Evolutionary conservation across 2,113 vertebrate species (phyloP).

Genomic region (pig (Sus scrofa)): DNA sequence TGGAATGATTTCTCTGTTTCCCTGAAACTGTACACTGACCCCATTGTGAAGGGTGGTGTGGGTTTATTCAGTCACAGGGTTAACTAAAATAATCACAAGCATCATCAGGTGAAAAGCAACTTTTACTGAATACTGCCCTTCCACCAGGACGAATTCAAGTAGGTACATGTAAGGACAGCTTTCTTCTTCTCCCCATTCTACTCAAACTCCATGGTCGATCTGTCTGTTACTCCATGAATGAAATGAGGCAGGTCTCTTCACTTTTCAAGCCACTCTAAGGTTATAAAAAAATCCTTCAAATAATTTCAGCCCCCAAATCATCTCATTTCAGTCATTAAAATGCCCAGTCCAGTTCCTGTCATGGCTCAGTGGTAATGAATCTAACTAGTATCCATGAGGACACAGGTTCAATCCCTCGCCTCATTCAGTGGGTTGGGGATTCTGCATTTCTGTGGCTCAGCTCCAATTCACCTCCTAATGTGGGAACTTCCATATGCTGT

Average conservation of each 20-base stretch:
- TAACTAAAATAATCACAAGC: constrained; percentile 25
- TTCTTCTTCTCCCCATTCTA: neutral
- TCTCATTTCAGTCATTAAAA: constrained; percentile 39
- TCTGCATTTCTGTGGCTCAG: no score
- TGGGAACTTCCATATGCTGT: no score
- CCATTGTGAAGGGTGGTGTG: neutral
- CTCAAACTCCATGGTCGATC: neutral
- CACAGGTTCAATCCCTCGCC: no score
- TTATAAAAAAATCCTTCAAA: neutral
- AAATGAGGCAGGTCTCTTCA: neutral
- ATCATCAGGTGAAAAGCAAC: constrained; percentile 7
- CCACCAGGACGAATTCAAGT: neutral
- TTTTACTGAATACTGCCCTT: constrained; percentile 15
- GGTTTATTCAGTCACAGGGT: neutral
- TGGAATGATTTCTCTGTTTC: neutral
- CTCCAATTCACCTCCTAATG: no score
- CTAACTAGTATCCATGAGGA: no score
- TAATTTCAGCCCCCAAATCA: neutral
- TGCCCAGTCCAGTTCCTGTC: neutral
- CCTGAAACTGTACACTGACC: neutral
- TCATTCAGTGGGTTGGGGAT: no score
- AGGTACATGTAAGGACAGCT: neutral
- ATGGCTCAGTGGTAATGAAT: no score
- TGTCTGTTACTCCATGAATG: neutral
- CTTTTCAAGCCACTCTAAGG: constrained; percentile 5